Base-by-base conservation (phyloP, 2,113 vertebrate species). In the Cyprinus carpio region DNA sequence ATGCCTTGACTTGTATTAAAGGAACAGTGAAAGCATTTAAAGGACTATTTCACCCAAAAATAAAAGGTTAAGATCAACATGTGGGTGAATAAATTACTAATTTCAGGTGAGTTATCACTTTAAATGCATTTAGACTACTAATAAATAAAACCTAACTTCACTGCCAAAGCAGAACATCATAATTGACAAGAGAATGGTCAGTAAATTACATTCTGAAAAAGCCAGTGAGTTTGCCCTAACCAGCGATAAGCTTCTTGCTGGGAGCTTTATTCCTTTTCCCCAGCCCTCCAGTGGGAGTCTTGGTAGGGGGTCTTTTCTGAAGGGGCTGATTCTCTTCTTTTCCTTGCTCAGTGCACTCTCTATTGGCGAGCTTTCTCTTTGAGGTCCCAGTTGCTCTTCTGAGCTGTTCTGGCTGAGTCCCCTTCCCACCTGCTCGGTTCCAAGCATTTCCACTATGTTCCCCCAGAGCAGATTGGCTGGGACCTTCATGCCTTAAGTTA, bases 221-320 rank as follows among this genome's bases (percentile, higher is more conserved):
- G 56, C 91, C 91, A 79, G 97, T 98, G 40, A 99, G 89, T 87
- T 96, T 99, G 74, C 94, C 89, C 89, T 99, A 98, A 81, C 98
- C 98, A 49, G 92, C 87, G 78, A 99, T 96, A 87, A 97, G 86
- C 84, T 95, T 97, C 90, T 94, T 96, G 81, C 80, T 82, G 54
- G 89, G 74, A 71, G 88, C 78, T 90, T 92, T 96, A 81, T 29
- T 89, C 34, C 75, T 89, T 90, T 94, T 97, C 82, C 77, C 87
- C 34, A 85, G 83, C 83, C 84, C 67, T 85, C 85, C 92, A 85
- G 71, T 86, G 58, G 92, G 92, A 69, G 87, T 89, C 83, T 84
- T 90, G 75, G 91, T 91, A 54, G 92, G 60, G 85, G 79, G 90
- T 91, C 93, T 96, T 92, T 95, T 95, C 90, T 90, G 92, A 82